Base-by-base conservation (phyloP, 1,140 invertebrate species). In the Nixonia krombeini region DNA sequence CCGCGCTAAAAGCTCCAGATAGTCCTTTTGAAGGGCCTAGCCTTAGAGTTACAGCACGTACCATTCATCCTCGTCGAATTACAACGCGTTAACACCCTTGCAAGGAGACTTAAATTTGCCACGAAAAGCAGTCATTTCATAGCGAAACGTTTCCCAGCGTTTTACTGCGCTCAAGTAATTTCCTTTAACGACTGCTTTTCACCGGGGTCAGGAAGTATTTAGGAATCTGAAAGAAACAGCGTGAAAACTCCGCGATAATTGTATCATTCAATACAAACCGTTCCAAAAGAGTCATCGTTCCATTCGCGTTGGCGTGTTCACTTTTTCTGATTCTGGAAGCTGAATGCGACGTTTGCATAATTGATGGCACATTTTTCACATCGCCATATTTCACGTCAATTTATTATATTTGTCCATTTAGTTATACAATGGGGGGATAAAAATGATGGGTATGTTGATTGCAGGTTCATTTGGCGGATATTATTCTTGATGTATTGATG, bases 181-280 rank as follows among this genome's bases (percentile, higher is more conserved):
- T 63, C 50, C 58, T 69, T 63, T 59, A 63, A 69, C 59, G 58
- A 69, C 58, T 57, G 58, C 58, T 55, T 58, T 58, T 62, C 65
- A 55, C 45, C 25, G n/a, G 45, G 58, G 58, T 63, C 58, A 63
- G 55, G 53, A 69, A 69, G 66, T 69, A 69, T 69, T 59, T 63
- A 63, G 58, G 59, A 69, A 69, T 69, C 53, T 53, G 51, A 53
- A 69, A 69, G 65, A 69, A 69, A 69, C 53, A 49, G 47, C 35
- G 55, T 49, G 62, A 62, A 62, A 37, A 53, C 52, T 52, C 23
- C n/a, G 13, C 18, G 57, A 69, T 53, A 53, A n/a, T n/a, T n/a
- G n/a, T n/a, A n/a, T n/a, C n/a, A n/a, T n/a, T n/a, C n/a, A n/a
- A n/a, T n/a, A n/a, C n/a, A n/a, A n/a, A n/a, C n/a, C n/a, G n/a